Conservation (phyloP, 2,888 invertebrate species). For the Melolontha melolontha region DNA sequence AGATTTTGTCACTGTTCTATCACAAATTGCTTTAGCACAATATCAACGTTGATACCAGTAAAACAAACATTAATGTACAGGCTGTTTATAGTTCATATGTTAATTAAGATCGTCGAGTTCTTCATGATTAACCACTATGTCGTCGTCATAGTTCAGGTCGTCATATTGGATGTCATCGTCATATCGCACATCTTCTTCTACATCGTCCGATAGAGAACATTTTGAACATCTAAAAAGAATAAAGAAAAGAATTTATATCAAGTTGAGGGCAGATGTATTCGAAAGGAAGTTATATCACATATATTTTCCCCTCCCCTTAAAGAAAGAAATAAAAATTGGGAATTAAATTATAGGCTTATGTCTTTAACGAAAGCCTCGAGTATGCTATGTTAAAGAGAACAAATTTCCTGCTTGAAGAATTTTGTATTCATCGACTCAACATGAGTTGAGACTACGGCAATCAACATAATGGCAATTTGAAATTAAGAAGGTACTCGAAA, state of each 20-base stretch:
- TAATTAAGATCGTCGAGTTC: conserved; percentile 49
- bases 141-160: conserved; percentile 72
- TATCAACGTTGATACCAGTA: conserved; percentile 17
- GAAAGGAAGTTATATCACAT: too few relatives aligned
- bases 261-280: too few relatives aligned
- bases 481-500: too few relatives aligned
- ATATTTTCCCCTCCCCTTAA: too few relatives aligned
- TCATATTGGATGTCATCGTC: conserved; percentile 73
- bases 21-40: conserved; percentile 4
- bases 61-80: conserved; percentile 7
- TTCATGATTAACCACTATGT: conserved; percentile 68
- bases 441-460: too few relatives aligned
- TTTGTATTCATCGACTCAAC: too few relatives aligned
- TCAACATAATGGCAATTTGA: too few relatives aligned
- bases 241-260: conserved; percentile 29
- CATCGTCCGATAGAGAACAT: conserved; percentile 71
- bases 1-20: conserved; percentile 11
- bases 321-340: too few relatives aligned
- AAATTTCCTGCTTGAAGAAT: too few relatives aligned
- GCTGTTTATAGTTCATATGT: neutral
- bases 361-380: too few relatives aligned
- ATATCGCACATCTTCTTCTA: conserved; percentile 68
- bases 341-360: too few relatives aligned
- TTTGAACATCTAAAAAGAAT: conserved; percentile 69
- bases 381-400: too few relatives aligned